Evolutionary conservation across 2,113 vertebrate species (phyloP).

Genomic region (Pseudopodoces humilis): DNA sequence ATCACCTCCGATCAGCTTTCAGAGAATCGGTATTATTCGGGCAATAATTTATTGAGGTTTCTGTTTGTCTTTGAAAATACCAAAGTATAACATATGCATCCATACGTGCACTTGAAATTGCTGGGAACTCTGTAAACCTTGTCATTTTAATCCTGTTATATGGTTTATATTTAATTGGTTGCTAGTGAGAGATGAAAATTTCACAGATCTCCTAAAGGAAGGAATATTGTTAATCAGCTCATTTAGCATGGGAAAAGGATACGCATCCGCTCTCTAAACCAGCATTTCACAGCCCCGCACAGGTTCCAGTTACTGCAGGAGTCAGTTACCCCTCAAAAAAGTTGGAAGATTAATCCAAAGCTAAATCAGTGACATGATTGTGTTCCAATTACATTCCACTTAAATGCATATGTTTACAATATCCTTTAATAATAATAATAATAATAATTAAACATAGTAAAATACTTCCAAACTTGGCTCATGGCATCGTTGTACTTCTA

Average conservation of each 20-base stretch:
- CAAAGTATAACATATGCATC: background rate
- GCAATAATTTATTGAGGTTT: background rate
- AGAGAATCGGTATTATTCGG: background rate
- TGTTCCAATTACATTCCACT: conserved; percentile 68
- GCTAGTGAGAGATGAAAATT: conserved; percentile 58
- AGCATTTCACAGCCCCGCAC: conserved; percentile 37
- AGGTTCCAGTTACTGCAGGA: conserved; percentile 65
- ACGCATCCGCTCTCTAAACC: conserved; percentile 34
- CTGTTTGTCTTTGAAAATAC: background rate
- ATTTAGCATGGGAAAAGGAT: conserved; percentile 58
- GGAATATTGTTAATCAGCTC: conserved; percentile 59
- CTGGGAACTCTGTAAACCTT: background rate
- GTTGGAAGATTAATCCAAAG: conserved; percentile 68
- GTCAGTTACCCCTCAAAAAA: conserved; percentile 45
- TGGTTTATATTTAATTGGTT: conserved; percentile 28
- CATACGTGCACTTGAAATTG: background rate
- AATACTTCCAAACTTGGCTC: conserved; percentile 84
- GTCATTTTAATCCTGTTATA: background rate
- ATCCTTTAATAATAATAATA: conserved; percentile 79
- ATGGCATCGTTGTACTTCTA: conserved; percentile 77
- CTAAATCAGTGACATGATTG: conserved; percentile 65
- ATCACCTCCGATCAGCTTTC: background rate
- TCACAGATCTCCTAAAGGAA: conserved; percentile 47
- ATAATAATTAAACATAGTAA: conserved; percentile 78
- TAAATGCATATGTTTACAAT: conserved; percentile 84